These are phyloP conservation scores for Propithecus deckenii DNA, from an alignment of 2,797 vertebrate genomes.

Conservation along the genomic window DNA sequence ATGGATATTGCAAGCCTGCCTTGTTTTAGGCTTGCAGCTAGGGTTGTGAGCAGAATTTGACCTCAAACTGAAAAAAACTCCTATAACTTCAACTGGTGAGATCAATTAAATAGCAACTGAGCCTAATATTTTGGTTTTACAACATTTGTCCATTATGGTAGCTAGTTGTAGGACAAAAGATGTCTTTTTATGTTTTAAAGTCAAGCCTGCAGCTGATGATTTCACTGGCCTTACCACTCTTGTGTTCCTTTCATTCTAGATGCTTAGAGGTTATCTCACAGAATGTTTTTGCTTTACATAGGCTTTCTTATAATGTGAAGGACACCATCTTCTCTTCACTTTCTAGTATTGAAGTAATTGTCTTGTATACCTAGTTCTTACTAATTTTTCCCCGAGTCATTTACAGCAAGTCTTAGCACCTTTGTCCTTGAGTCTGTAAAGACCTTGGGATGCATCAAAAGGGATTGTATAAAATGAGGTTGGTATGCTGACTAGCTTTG, in stretches of 20 bases:
- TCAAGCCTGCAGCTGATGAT: background rate
- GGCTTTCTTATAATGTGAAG: background rate
- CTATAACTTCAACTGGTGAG: constrained; percentile 2
- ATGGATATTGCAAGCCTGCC: background rate
- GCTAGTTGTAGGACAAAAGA: background rate
- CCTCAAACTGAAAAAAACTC: background rate
- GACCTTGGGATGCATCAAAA: constrained; percentile 49
- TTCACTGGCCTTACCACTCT: background rate
- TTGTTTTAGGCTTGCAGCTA: constrained; percentile 40
- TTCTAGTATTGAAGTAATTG: constrained; percentile 14
- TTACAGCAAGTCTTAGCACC: constrained; percentile 33
- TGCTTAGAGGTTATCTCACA: background rate
- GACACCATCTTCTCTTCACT: background rate
- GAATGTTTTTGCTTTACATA: background rate
- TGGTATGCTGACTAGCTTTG: constrained; percentile 46
- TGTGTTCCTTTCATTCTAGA: constrained; percentile 25
- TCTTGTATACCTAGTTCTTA: background rate
- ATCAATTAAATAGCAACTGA: constrained; percentile 4
- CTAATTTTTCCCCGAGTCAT: background rate
- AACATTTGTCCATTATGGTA: background rate
- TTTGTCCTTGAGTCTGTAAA: constrained; percentile 47
- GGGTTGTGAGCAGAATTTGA: constrained; percentile 8
- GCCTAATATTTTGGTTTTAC: constrained; percentile 36
- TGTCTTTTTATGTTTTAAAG: constrained; percentile 42
- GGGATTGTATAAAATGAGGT: constrained; percentile 17